Evolutionary conservation across 2,888 invertebrate genomes (phyloP).

Genomic region (Drosophila nr. fundita): DNA sequence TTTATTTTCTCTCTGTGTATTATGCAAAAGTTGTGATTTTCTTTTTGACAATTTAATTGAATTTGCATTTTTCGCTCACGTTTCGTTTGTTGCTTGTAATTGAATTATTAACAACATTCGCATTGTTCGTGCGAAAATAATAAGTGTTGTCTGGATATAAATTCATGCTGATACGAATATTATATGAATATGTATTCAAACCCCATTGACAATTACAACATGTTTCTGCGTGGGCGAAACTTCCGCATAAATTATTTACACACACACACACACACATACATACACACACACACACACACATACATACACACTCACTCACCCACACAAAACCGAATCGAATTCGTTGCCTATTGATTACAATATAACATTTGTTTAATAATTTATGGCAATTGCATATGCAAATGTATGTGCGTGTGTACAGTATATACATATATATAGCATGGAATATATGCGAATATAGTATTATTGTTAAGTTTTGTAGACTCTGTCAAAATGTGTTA

Average conservation of each 20-base stretch:
- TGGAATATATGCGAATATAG: slow-evolving; percentile 16
- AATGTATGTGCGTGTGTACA: slow-evolving; percentile 1
- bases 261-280: slow-evolving; percentile 23
- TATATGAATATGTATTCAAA: slow-evolving; percentile 18
- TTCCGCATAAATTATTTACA: slow-evolving; percentile 70
- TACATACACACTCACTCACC: slow-evolving; percentile 22
- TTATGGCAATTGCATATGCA: slow-evolving; percentile 59
- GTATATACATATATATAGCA: slow-evolving; percentile 10
- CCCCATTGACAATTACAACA: slow-evolving; percentile 70
- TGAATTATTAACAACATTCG: slow-evolving; percentile 66
- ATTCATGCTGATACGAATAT: slow-evolving; percentile 57
- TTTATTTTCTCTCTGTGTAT: background rate
- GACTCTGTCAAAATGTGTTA: background rate
- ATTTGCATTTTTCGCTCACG: slow-evolving; percentile 52
- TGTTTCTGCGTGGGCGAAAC: slow-evolving; percentile 55
- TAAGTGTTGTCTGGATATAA: slow-evolving; percentile 62
- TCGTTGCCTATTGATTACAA: slow-evolving; percentile 68
- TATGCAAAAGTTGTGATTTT: slow-evolving; percentile 36
- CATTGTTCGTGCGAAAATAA: slow-evolving; percentile 71
- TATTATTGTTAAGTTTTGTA: slow-evolving; percentile 47
- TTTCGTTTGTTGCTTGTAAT: slow-evolving; percentile 52
- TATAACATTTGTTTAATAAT: slow-evolving; percentile 77
- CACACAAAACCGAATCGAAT: slow-evolving; percentile 14
- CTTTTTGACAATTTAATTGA: slow-evolving; percentile 52
- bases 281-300: slow-evolving; percentile 9